Evolutionary conservation across 1,140 invertebrate species (phyloP), one percentile per base, ranked within the genome.

Genomic region (Coelopa frigida): DNA sequence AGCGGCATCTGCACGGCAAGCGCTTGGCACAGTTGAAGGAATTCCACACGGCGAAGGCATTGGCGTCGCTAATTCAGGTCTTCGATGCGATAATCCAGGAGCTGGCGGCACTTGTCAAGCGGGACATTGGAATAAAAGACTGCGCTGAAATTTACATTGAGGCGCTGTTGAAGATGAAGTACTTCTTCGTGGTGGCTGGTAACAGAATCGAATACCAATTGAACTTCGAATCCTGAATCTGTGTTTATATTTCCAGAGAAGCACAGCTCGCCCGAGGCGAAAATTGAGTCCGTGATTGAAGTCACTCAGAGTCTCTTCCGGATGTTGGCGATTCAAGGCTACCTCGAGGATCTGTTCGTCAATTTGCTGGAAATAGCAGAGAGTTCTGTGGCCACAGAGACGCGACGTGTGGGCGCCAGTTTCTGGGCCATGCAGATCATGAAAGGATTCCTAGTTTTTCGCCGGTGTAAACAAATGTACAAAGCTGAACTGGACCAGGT

Each of bases 371-470:
- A 54, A 5, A 23, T 64, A 36, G 37, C 49, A 2, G 65, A 69
- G 47, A 59, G 59, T 50, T 1, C 35, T 11, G 52, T 52, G 36
- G 51, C 45, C 5, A 4, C 23, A 0, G 39, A 50, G 5, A 24
- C 23, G 3, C 50, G 40, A 12, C 51, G 61, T 1, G 1, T 24
- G 8, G 62, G 58, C 8, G 62, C 61, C 6, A 56, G 57, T 18
- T 68, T 66, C 46, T 69, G 65, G 65, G 61, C 56, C 6, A 33
- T 31, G 1, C 55, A 64, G 21, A 57, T 69, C 50, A 12, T 55
- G 1, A 17, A 56, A 6, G 56, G 59, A 4, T 64, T 69, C 33
- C 35, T 35, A 4, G 61, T 58, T 40, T 55, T 68, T 8, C 48
- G 41, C 1, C 52, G 57, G 26, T 64, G 67, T 48, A 68, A 67